These are phyloP conservation scores for Lophochroa leadbeateri DNA, from an alignment of 2,113 vertebrate species.

Conservation along the genomic window DNA sequence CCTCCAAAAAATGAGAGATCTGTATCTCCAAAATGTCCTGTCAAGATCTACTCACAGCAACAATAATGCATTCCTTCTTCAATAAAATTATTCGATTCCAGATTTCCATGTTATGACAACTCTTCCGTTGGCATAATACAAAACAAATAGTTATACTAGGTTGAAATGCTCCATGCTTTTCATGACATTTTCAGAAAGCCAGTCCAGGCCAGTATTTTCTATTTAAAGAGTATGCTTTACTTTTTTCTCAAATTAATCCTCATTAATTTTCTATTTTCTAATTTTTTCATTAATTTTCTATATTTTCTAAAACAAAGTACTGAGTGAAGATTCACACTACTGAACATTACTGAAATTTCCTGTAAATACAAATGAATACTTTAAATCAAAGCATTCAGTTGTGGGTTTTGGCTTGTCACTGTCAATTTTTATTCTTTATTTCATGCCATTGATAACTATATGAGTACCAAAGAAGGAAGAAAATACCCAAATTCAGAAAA, in stretches of 20 bases:
- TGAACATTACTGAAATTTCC: not conserved
- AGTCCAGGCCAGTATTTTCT: not conserved
- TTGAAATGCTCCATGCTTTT: not conserved
- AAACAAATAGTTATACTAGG: not conserved
- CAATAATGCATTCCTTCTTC: not conserved
- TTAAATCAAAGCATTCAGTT: not conserved
- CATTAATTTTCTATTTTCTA: no score
- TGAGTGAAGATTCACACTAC: not conserved
- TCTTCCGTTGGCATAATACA: not conserved
- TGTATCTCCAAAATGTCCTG: not conserved
- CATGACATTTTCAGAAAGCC: not conserved
- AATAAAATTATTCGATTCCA: not conserved
- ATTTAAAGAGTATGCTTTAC: not conserved
- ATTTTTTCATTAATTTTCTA: no score
- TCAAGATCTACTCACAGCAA: not conserved
- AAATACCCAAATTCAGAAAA: not conserved
- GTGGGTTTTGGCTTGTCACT: not conserved
- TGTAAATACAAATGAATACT: not conserved
- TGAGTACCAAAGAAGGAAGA: not conserved
- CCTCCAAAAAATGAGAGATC: not conserved
- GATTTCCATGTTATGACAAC: not conserved
- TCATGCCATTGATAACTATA: not conserved
- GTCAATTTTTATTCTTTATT: not conserved
- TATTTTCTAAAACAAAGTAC: not conserved
- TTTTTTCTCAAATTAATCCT: not conserved